Evolutionary conservation across 2,888 invertebrate genomes (phyloP).

Genomic region (Catonia carolina): DNA sequence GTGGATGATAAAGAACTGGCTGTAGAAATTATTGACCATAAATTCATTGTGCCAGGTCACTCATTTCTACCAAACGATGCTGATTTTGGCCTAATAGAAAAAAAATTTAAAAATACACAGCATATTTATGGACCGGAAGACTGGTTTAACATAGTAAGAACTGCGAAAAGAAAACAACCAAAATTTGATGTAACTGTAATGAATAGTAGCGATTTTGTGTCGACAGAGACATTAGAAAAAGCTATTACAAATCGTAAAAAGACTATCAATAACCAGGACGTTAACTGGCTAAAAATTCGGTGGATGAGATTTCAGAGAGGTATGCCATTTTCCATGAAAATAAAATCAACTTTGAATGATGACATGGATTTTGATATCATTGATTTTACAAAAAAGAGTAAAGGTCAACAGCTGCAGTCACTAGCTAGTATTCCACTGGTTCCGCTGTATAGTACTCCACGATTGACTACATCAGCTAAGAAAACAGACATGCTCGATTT

Average conservation of each 20-base stretch:
- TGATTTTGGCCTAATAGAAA: no score
- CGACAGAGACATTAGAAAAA: background rate
- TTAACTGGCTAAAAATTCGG: conserved; percentile 7
- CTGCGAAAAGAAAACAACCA: background rate
- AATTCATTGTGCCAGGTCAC: no score
- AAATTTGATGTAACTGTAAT: background rate
- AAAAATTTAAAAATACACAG: no score
- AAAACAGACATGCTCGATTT: background rate
- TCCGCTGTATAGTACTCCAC: background rate
- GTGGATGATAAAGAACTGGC: no score
- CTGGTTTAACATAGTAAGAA: background rate
- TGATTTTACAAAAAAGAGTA: background rate
- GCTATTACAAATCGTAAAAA: background rate
- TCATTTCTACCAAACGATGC: no score
- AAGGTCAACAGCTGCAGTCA: background rate
- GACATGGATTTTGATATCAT: background rate
- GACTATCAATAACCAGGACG: background rate
- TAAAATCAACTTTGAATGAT: conserved; percentile 1
- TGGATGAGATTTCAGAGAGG: conserved; percentile 4
- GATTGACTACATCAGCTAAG: background rate
- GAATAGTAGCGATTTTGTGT: background rate
- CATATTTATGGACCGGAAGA: background rate
- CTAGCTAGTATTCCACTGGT: background rate
- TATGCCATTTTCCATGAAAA: background rate
- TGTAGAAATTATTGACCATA: no score